These are phyloP conservation scores for Odocoileus virginianus DNA, from an alignment of 2,113 vertebrate genomes.

Conservation along the genomic window DNA sequence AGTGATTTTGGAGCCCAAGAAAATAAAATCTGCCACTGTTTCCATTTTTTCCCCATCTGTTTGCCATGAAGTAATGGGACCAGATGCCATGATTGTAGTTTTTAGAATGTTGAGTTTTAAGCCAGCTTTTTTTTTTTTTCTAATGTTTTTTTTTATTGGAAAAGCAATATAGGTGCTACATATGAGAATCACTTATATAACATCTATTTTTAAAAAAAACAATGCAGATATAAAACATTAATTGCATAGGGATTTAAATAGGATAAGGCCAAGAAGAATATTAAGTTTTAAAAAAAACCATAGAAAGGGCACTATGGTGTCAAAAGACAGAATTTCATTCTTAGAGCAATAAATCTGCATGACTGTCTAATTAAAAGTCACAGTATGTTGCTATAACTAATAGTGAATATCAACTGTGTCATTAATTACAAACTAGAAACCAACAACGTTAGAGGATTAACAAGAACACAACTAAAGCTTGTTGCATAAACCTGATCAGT, in stretches of 20 bases:
- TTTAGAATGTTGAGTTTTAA: neutral
- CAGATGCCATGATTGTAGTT: neutral
- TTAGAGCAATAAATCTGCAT: conserved; percentile 70
- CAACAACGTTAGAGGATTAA: conserved; percentile 78
- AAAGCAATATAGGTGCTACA: conserved; percentile 78
- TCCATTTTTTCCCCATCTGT: neutral
- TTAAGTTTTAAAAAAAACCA: conserved; percentile 74
- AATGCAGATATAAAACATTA: conserved; percentile 83
- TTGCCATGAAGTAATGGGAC: neutral
- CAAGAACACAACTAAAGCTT: conserved; percentile 77
- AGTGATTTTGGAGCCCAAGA: neutral
- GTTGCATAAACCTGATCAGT: conserved; percentile 82
- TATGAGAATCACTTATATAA: conserved; percentile 74
- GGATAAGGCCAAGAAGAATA: conserved; percentile 86
- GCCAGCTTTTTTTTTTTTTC: neutral
- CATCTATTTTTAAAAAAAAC: conserved; percentile 71
- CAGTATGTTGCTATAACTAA: conserved; percentile 86
- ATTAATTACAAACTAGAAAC: conserved; percentile 79
- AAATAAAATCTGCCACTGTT: neutral
- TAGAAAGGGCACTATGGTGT: conserved; percentile 84
- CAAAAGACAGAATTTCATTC: conserved; percentile 79
- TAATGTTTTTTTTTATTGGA: conserved; percentile 79
- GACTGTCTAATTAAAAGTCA: conserved; percentile 84
- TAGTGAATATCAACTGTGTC: conserved; percentile 79
- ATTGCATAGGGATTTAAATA: conserved; percentile 88